A percentile compares a stretch with the other conserved stretches of the same genome.
phyloP scores from a whole-genome alignment of 2,888 invertebrate species.

The Teleogryllus oceanicus region DNA sequence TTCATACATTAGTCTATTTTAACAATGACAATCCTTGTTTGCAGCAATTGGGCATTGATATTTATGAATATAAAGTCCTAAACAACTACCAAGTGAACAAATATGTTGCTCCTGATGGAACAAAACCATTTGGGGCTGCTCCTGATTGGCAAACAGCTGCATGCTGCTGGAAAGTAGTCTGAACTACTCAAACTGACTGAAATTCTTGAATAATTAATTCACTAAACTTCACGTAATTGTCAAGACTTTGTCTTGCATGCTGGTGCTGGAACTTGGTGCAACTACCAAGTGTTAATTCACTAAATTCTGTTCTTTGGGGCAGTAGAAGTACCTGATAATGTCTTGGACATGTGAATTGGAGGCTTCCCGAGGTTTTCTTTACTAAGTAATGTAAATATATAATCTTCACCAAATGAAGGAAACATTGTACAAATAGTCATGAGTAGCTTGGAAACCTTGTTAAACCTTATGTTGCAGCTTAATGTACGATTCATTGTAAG shows the following conservation, averaged over 20 bases:
- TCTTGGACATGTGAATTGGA: background rate
- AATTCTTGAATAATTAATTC: background rate
- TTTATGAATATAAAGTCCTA: conserved; percentile 73
- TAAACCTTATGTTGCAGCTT: no score
- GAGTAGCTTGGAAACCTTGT: no score
- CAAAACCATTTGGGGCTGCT: conserved; percentile 69
- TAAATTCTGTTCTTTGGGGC: background rate
- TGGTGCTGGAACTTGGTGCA: no score
- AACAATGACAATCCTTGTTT: conserved; percentile 39
- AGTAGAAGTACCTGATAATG: background rate
- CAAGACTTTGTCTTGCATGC: background rate
- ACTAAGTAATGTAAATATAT: no score
- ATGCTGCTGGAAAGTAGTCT: conserved; percentile 70
- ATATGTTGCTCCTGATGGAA: conserved; percentile 67
- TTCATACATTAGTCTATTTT: no score
- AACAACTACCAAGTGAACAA: conserved; percentile 77
- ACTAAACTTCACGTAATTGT: background rate
- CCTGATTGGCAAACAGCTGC: conserved; percentile 72
- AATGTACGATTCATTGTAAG: no score
- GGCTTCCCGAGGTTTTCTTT: no score
- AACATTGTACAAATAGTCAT: no score
- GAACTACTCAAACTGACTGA: background rate
- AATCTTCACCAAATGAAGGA: no score
- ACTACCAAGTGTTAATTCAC: background rate
- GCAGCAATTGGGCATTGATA: conserved; percentile 77